phyloP scores from a whole-genome alignment of 2,113 vertebrate species.

The Holacanthus passer region DNA sequence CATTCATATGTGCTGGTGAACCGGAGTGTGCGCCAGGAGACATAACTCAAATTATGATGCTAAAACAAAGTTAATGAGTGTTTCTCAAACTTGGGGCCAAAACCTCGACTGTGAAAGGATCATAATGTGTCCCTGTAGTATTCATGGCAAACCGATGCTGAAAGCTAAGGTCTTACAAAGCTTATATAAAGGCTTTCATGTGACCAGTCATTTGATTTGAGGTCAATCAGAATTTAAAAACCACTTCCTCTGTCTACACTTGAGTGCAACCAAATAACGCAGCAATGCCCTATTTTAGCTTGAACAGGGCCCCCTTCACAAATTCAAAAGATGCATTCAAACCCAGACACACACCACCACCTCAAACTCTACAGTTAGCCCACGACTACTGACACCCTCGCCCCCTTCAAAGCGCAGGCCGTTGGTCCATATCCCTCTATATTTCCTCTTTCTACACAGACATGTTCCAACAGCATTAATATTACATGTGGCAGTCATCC shows the following conservation, averaged over 20 bases:
- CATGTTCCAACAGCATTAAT: not conserved
- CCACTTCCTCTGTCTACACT: not conserved
- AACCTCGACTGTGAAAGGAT: not conserved
- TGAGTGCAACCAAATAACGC: no score
- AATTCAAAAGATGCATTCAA: not conserved
- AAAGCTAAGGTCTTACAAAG: not conserved
- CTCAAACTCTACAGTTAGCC: not conserved
- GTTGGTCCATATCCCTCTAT: not conserved
- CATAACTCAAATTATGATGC: not conserved
- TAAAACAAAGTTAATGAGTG: not conserved
- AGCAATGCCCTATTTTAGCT: not conserved
- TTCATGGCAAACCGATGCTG: not conserved
- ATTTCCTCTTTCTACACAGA: not conserved
- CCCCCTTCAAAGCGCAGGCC: no score
- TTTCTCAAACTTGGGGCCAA: not conserved
- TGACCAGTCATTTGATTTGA: not conserved
- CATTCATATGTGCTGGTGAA: not conserved
- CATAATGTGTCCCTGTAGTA: not conserved
- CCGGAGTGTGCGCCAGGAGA: not conserved
- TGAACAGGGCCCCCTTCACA: not conserved
- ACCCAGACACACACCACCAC: no score
- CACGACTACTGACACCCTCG: not conserved
- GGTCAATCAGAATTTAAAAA: not conserved
- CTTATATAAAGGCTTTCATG: not conserved
- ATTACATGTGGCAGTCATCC: not conserved